Percentiles rank a stretch among this genome's conserved stretches.
Conservation (phyloP, 2,888 invertebrate genomes). For the Macaria notata region DNA sequence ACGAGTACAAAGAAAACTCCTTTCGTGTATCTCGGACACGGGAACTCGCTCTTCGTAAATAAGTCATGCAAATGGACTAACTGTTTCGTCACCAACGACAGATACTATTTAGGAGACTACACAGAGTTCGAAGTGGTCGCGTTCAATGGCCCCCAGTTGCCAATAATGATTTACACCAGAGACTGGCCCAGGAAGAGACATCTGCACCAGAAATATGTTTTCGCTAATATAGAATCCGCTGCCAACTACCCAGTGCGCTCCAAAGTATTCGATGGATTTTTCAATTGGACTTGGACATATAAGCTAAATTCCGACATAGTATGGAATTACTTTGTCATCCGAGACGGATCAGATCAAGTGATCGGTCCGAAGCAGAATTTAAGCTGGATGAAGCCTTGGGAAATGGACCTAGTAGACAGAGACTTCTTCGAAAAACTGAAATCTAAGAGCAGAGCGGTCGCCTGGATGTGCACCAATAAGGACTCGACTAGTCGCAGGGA, state of each 20-base stretch:
- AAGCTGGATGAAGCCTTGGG: slow-evolving; percentile 43
- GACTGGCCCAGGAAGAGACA: slow-evolving; percentile 45
- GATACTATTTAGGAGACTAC: slow-evolving; percentile 43
- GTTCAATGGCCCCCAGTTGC: slow-evolving; percentile 56
- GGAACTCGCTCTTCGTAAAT: slow-evolving; percentile 47
- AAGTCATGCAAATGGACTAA: slow-evolving; percentile 56
- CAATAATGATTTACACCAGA: slow-evolving; percentile 19
- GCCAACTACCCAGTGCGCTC: slow-evolving; percentile 52
- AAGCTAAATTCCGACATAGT: slow-evolving; percentile 57
- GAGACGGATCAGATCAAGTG: slow-evolving; percentile 44
- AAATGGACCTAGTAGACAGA: slow-evolving; percentile 42
- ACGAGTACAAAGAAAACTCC: slow-evolving; percentile 49
- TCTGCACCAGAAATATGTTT: slow-evolving; percentile 58
- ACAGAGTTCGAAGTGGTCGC: slow-evolving; percentile 55
- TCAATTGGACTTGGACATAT: slow-evolving; percentile 74
- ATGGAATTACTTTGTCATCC: slow-evolving; percentile 58
- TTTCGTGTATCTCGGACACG: slow-evolving; percentile 53
- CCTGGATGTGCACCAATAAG: slow-evolving; percentile 66
- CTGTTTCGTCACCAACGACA: slow-evolving; percentile 59
- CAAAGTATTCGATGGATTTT: slow-evolving; percentile 50
- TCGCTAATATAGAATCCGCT: slow-evolving; percentile 58
- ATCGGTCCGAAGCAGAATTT: slow-evolving; percentile 51
- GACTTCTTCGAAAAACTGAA: slow-evolving; percentile 37
- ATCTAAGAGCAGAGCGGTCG: slow-evolving; percentile 49
- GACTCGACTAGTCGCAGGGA: slow-evolving; percentile 53